These are phyloP conservation scores for Lepidothrix coronata DNA, from an alignment of 2,113 vertebrate genomes.

Conservation along the genomic window DNA sequence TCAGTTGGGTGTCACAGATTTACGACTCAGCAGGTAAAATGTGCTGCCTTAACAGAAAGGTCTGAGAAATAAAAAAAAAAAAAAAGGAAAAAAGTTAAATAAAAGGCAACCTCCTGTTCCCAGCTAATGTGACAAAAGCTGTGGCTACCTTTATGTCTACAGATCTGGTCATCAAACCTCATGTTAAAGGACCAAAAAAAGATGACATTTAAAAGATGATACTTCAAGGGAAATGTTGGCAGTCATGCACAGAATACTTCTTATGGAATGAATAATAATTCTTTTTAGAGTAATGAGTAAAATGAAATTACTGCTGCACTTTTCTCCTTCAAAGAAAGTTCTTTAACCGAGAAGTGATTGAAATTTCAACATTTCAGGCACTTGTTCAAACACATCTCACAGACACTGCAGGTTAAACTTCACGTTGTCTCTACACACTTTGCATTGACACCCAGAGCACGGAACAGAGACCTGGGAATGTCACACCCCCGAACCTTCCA, in stretches of 20 bases:
- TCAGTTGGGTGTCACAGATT: neutral
- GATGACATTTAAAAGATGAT: neutral
- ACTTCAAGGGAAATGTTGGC: neutral
- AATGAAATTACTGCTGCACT: neutral
- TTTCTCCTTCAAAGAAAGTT: neutral
- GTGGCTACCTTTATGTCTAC: neutral
- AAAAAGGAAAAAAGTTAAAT: rapidly evolving
- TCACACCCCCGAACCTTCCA: neutral
- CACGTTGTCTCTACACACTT: rapidly evolving
- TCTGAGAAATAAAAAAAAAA: neutral
- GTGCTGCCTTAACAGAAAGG: neutral
- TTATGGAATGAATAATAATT: neutral
- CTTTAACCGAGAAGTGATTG: neutral
- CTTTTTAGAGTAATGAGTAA: neutral
- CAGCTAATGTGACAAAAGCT: neutral
- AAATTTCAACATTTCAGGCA: neutral
- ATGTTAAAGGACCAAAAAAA: neutral
- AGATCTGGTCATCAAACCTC: neutral
- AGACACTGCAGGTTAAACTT: neutral
- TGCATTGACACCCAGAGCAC: neutral
- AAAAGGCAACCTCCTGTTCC: neutral
- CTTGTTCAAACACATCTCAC: neutral
- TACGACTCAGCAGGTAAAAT: neutral
- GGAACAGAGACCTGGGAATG: rapidly evolving
- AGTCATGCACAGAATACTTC: neutral